Conservation (phyloP, 1,140 invertebrate species). For the Drosophila rufa region DNA sequence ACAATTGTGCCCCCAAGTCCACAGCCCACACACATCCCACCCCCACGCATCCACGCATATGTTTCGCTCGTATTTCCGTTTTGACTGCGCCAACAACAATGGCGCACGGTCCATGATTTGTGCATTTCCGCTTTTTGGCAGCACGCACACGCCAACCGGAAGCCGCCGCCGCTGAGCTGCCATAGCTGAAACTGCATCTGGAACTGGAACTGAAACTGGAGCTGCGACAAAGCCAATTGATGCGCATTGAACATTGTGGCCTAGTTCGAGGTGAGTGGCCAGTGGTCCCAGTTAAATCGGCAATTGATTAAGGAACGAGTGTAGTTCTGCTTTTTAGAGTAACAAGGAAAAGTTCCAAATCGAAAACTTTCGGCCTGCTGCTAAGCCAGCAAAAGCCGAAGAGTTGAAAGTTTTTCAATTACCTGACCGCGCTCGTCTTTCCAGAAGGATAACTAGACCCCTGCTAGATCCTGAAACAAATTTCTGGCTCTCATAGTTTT, state of each 20-base stretch:
- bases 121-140: conserved; percentile 70
- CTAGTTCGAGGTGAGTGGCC: conserved; percentile 30
- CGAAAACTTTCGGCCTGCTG: conserved; percentile 53
- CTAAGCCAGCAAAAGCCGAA: conserved; percentile 49
- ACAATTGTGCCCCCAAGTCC: not conserved
- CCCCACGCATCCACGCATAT: conserved; percentile 52
- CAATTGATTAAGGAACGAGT: conserved; percentile 65
- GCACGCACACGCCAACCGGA: conserved; percentile 39
- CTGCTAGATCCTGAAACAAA: conserved; percentile 38
- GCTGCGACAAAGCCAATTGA: conserved; percentile 43
- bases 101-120: conserved; percentile 67
- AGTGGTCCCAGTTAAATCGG: conserved; percentile 46
- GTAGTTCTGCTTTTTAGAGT: conserved; percentile 30
- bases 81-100: conserved; percentile 60
- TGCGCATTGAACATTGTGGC: conserved; percentile 47
- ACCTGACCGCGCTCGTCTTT: conserved; percentile 54
- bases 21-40: not conserved
- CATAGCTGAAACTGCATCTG: conserved; percentile 12
- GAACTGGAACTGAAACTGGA: conserved; percentile 1
- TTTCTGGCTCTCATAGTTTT: conserved; percentile 46
- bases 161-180: conserved; percentile 16
- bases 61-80: conserved; percentile 73
- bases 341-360: conserved; percentile 63
- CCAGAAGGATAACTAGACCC: conserved; percentile 7
- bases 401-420: conserved; percentile 77